phyloP scores from a whole-genome alignment of 2,888 invertebrate species.

The Osedax fenrisi region DNA sequence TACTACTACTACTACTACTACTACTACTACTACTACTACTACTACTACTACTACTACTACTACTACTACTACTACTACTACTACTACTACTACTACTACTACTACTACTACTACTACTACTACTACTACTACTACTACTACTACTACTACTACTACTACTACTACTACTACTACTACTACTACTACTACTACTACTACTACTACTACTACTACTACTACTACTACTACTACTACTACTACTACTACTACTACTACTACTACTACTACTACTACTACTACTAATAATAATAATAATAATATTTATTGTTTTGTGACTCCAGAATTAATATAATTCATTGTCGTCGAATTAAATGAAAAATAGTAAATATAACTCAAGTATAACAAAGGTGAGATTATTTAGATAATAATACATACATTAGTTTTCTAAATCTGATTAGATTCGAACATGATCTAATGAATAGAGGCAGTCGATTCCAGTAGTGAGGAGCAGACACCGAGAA shows the following conservation, averaged over 20 bases:
- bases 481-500: too few species aligned
- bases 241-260: neutral
- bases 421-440: too few species aligned
- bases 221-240: neutral
- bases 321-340: too few species aligned
- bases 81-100: neutral
- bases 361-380: too few species aligned
- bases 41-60: neutral
- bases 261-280: neutral
- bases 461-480: too few species aligned
- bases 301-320: too few species aligned
- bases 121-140: neutral
- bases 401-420: too few species aligned
- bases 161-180: neutral
- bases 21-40: neutral
- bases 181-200: slow-evolving; percentile 2
- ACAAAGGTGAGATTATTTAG: too few species aligned
- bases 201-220: neutral
- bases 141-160: neutral
- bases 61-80: neutral
- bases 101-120: neutral
- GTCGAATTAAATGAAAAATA: too few species aligned
- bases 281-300: too few species aligned
- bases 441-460: too few species aligned
- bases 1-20: neutral